phyloP scores from a whole-genome alignment of 2,888 invertebrate species.

The Xestobium rufovillosum region DNA sequence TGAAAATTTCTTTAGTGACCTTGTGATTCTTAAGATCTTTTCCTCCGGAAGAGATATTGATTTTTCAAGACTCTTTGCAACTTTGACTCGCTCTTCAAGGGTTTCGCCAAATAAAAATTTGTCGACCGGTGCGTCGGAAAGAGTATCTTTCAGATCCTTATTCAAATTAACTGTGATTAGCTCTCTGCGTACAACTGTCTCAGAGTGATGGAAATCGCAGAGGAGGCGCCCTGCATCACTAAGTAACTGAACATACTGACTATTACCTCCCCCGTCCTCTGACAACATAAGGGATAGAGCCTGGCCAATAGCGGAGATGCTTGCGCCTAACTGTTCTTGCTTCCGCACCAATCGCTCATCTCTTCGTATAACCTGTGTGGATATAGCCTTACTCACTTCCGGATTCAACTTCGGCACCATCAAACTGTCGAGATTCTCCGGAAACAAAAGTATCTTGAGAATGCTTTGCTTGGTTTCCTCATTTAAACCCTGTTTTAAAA shows the following conservation, averaged over 20 bases:
- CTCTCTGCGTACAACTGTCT: constrained; percentile 3
- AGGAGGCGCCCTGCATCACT: constrained; percentile 7
- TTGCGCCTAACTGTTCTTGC: constrained; percentile 1
- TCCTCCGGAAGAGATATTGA: constrained; percentile 15
- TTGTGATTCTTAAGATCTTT: constrained; percentile 7
- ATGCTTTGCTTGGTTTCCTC: neutral
- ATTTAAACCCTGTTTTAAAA: neutral
- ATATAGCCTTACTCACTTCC: neutral
- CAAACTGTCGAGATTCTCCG: neutral
- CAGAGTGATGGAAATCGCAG: constrained; percentile 11
- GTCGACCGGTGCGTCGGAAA: constrained; percentile 12
- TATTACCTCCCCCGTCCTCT: constrained; percentile 5
- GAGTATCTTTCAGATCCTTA: constrained; percentile 14
- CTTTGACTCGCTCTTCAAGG: constrained; percentile 10
- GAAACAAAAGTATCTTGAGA: neutral
- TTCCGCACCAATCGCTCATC: neutral
- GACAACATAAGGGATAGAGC: neutral
- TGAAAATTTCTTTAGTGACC: constrained; percentile 4
- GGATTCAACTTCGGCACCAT: neutral
- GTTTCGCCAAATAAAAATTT: constrained; percentile 17
- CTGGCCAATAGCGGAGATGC: neutral
- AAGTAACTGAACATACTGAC: constrained; percentile 3
- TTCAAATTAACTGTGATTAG: constrained; percentile 9
- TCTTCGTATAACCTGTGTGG: neutral
- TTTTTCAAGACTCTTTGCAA: neutral